Conservation (phyloP, 1,140 invertebrate genomes). For the Trichomalopsis sarcophagae region DNA sequence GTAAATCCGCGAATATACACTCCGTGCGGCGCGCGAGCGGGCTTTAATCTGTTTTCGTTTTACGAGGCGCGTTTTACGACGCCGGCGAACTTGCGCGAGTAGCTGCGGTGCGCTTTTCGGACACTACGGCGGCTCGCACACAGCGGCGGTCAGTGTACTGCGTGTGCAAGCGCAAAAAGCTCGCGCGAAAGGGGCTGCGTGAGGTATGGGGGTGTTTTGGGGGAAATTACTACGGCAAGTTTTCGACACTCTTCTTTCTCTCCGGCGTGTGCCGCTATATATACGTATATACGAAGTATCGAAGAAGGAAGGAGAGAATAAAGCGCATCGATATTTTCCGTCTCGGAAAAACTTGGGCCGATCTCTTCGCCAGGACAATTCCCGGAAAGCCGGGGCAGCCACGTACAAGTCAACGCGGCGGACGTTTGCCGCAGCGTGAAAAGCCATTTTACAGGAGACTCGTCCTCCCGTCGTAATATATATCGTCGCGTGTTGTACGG, state of each 20-base stretch:
- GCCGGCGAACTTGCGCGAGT: slow-evolving; percentile 32
- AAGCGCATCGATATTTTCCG: too few relatives aligned
- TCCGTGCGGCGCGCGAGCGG: slow-evolving; percentile 42
- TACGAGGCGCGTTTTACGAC: slow-evolving; percentile 60
- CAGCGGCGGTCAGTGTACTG: background rate
- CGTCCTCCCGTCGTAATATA: slow-evolving; percentile 17
- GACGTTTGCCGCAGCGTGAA: slow-evolving; percentile 26
- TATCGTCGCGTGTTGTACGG: background rate
- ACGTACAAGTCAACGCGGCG: background rate
- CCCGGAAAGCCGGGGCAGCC: background rate
- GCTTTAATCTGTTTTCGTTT: slow-evolving; percentile 63
- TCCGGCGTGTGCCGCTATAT: too few relatives aligned
- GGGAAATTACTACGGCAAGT: too few relatives aligned
- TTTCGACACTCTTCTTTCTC: too few relatives aligned
- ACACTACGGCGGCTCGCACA: too few relatives aligned
- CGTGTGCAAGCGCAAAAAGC: background rate
- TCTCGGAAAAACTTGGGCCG: background rate
- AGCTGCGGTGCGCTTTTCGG: slow-evolving; percentile 10
- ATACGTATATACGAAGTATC: too few relatives aligned
- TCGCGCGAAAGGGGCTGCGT: background rate
- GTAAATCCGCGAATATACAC: slow-evolving; percentile 62
- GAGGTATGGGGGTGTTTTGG: background rate
- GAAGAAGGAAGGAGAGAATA: too few relatives aligned
- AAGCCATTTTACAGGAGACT: slow-evolving; percentile 30
- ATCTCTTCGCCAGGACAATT: background rate